Evolutionary conservation across 2,797 vertebrate species (phyloP).

Genomic region (Thamnophis elegans): DNA sequence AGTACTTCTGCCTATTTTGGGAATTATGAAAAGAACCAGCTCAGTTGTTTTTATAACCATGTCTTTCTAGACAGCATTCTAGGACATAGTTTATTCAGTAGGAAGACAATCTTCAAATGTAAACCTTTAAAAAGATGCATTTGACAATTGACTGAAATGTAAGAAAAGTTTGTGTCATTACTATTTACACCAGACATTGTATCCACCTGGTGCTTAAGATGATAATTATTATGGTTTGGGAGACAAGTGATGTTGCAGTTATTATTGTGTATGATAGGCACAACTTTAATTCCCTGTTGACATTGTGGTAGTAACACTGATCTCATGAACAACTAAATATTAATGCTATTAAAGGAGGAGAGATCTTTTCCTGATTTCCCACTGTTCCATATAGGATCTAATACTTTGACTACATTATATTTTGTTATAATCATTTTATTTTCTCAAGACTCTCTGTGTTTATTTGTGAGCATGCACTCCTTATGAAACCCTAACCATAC

Average conservation of each 20-base stretch:
- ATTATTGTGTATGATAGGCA: neutral
- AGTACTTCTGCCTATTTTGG: neutral
- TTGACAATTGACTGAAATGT: neutral
- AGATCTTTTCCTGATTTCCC: neutral
- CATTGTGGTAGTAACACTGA: neutral
- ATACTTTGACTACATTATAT: neutral
- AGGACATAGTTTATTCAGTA: neutral
- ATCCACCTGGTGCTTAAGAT: neutral
- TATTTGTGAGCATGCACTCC: neutral
- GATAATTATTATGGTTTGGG: neutral
- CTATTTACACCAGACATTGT: neutral
- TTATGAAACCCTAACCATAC: neutral
- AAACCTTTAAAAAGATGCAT: neutral
- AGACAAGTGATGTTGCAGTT: neutral
- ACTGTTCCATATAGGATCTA: neutral
- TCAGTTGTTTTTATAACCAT: neutral
- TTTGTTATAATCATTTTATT: neutral
- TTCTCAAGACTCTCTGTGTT: neutral
- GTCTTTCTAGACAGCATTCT: neutral
- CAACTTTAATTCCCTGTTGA: neutral
- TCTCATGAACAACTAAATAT: neutral
- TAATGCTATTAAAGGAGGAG: neutral
- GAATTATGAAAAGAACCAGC: neutral
- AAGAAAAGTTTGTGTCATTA: neutral
- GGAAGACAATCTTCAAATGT: neutral